Conservation (phyloP, 2,888 invertebrate genomes). For the Tinea trinotella region DNA sequence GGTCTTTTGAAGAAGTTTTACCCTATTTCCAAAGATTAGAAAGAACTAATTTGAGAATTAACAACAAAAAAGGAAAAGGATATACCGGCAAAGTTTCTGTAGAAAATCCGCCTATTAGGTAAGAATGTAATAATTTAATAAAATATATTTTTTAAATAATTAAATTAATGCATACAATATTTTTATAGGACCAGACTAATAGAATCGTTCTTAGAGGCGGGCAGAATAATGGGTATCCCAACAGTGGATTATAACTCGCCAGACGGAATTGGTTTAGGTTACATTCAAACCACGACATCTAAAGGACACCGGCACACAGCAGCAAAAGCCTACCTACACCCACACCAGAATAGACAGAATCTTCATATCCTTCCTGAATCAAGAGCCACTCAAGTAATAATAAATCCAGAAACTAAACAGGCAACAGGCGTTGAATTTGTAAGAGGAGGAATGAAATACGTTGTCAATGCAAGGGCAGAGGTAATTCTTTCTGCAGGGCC, state of each 20-base stretch:
- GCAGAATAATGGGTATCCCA: constrained; percentile 69
- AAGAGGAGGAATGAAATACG: constrained; percentile 45
- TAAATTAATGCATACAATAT: neutral
- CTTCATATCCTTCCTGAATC: constrained; percentile 71
- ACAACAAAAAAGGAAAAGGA: constrained; percentile 29
- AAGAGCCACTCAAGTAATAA: constrained; percentile 71
- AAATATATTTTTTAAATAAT: neutral
- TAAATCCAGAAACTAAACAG: constrained; percentile 61
- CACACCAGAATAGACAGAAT: constrained; percentile 66
- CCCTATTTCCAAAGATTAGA: constrained; percentile 68
- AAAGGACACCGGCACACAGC: constrained; percentile 73
- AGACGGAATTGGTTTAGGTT: constrained; percentile 67
- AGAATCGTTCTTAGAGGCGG: constrained; percentile 57
- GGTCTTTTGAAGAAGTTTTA: constrained; percentile 59
- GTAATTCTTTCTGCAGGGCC: constrained; percentile 84
- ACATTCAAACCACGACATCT: constrained; percentile 66
- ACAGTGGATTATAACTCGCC: constrained; percentile 72
- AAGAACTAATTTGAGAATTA: constrained; percentile 35
- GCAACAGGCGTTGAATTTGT: constrained; percentile 75
- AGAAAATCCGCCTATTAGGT: constrained; percentile 41
- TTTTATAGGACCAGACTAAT: constrained; percentile 23
- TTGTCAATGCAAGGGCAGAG: constrained; percentile 74
- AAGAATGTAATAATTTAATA: neutral
- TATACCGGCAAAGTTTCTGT: constrained; percentile 24
- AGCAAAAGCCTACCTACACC: constrained; percentile 68